Evolutionary conservation across 2,888 invertebrate genomes (phyloP), one percentile per base, ranked within the genome.

Genomic region (Stenodera caucasica): DNA sequence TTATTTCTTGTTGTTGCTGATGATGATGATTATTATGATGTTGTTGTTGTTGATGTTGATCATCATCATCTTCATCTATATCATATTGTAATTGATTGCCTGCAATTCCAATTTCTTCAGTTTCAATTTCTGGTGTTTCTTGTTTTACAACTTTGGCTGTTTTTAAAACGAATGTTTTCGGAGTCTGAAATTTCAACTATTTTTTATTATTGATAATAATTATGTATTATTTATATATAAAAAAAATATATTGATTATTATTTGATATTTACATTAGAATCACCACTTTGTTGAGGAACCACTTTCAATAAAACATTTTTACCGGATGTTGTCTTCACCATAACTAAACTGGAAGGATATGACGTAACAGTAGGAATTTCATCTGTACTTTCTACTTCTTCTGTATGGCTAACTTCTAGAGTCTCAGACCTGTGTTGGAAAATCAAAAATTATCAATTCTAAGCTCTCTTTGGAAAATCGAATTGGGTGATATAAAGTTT

Each of bases 251-350:
- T 26, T 26, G 3, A 26, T 26, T 9, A 7, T 26, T 12, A 14
- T 26, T 55, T 18, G 14, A 9, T 15, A 61, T 58, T 60, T 54
- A 60, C 63, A 18, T 55, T 49, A 7, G 57, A 18, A 29, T 60
- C 53, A 18, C 49, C 55, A 29, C 49, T 21, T 37, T 61, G 61
- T 60, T 79, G 78, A 6, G 80, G 78, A 49, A 81, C 73, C 30
- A 81, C 80, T 72, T 81, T 79, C 30, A 81, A 65, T 15, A 79
- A 72, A 37, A 81, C 77, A 68, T 79, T 81, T 69, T 80, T 80
- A 2, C 80, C 80, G 30, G 79, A 77, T n/a, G 77, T 75, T 2
- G 78, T 81, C 69, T 80, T 80, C 9, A 81, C 79, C 67, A 80
- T 72, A n/a, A 80, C 77, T 65, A 80, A 67, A 67, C 78, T 80